A percentile compares a stretch with the other conserved stretches of the same genome.
Evolutionary conservation across 2,888 invertebrate species (phyloP).

Genomic region (Omphaloscelis lunosa): DNA sequence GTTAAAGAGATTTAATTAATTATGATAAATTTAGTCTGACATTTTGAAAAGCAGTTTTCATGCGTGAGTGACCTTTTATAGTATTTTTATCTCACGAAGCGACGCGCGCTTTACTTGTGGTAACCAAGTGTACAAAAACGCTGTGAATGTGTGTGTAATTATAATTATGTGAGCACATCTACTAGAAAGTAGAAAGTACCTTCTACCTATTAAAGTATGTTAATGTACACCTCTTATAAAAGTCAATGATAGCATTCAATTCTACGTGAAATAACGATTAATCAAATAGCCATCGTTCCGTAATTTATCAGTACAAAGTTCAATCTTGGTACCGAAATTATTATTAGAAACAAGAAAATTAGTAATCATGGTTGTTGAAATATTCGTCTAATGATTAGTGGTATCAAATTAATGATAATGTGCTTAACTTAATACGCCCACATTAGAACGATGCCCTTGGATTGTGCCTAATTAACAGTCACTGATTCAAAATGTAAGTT

Average conservation of each 20-base stretch:
- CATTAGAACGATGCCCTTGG: background rate
- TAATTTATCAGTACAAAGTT: background rate
- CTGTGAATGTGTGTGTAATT: background rate
- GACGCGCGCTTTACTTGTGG: background rate
- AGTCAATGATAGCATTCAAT: background rate
- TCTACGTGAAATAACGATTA: background rate
- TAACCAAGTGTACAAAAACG: background rate
- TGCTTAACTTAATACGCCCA: conserved; percentile 5
- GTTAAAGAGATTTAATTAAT: background rate
- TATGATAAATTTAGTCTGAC: background rate
- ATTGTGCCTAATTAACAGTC: background rate
- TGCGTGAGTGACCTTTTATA: background rate
- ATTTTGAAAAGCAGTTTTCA: background rate
- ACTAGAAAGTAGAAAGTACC: background rate
- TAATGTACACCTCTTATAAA: background rate
- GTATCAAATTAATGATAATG: conserved; percentile 3
- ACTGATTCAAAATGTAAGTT: background rate
- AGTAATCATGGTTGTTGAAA: conserved; percentile 2
- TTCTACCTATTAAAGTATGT: background rate
- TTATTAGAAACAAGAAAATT: background rate
- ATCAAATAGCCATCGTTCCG: background rate
- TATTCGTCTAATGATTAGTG: conserved; percentile 13
- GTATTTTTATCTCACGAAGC: background rate
- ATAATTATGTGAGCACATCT: background rate
- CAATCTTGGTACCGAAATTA: background rate